These are phyloP conservation scores for Ptiloglossa arizonensis DNA, from an alignment of 1,140 invertebrate genomes.

Conservation along the genomic window DNA sequence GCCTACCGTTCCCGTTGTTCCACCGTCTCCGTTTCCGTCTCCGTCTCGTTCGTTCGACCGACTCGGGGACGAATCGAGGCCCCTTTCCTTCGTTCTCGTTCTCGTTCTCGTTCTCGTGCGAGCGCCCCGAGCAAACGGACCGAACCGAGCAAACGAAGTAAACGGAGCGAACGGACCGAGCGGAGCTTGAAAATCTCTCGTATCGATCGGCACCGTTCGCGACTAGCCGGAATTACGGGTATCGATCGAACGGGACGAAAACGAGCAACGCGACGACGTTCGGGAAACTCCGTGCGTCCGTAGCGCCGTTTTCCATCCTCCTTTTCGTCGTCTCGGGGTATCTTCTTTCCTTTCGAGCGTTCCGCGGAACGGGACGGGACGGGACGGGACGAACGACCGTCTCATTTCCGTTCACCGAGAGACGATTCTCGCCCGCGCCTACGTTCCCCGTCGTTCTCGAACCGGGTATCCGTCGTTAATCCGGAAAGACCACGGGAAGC, in stretches of 20 bases:
- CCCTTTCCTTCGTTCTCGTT: not conserved
- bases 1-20: not conserved
- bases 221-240: conserved; percentile 57
- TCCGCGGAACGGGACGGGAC: conserved; percentile 40
- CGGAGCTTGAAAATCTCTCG: conserved; percentile 55
- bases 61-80: not conserved
- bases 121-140: conserved; percentile 21
- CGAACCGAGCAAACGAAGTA: conserved; percentile 29
- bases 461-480: conserved; percentile 53
- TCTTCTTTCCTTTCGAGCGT: conserved; percentile 17
- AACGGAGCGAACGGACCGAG: conserved; percentile 38
- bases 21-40: not conserved
- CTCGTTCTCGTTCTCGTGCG: conserved; percentile 22
- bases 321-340: not conserved
- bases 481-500: conserved; percentile 49
- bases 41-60: too few relatives aligned
- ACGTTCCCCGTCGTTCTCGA: not conserved
- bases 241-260: conserved; percentile 59
- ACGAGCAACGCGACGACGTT: conserved; percentile 54
- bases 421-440: conserved; percentile 39
- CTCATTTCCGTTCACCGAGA: conserved; percentile 62
- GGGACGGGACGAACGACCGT: conserved; percentile 49
- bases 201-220: conserved; percentile 58
- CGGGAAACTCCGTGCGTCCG: conserved; percentile 47
- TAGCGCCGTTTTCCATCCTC: conserved; percentile 9